Evolutionary conservation across 2,888 invertebrate genomes (phyloP).

Genomic region (Seladonia tumulorum): DNA sequence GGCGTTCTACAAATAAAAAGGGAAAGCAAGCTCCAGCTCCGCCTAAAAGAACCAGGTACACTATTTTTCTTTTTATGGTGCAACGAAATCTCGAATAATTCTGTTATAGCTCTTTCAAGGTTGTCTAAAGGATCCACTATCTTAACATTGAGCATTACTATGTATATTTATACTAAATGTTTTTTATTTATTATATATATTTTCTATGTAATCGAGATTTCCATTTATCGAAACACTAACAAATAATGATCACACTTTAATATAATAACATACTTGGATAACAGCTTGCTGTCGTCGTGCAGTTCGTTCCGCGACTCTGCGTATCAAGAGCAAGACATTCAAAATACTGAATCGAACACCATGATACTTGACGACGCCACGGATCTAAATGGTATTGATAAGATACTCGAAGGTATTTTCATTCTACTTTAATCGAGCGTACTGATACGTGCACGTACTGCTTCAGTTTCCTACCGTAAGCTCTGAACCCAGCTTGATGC

Average conservation of each 20-base stretch:
- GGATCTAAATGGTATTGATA: constrained; percentile 86
- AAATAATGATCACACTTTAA: constrained; percentile 35
- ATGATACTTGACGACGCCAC: constrained; percentile 86
- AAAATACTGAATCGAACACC: constrained; percentile 84
- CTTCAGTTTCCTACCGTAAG: constrained; percentile 64
- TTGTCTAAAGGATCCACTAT: background rate
- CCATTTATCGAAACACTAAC: constrained; percentile 24
- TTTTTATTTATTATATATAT: background rate
- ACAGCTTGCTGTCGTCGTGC: constrained; percentile 91
- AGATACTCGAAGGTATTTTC: constrained; percentile 85
- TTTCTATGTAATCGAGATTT: constrained; percentile 33
- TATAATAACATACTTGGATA: constrained; percentile 75
- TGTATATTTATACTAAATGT: too few relatives aligned
- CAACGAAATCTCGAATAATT: constrained; percentile 28
- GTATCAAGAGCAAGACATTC: constrained; percentile 88
- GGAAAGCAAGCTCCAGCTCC: constrained; percentile 98
- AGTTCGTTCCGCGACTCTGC: constrained; percentile 95
- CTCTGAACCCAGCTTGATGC: constrained; percentile 44
- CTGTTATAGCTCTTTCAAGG: background rate
- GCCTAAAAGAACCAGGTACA: constrained; percentile 96
- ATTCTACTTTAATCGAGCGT: constrained; percentile 84
- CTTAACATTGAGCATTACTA: background rate
- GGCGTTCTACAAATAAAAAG: constrained; percentile 93
- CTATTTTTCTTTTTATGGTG: constrained; percentile 11
- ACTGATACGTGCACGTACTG: constrained; percentile 72